Base-by-base conservation (phyloP, 2,888 invertebrate species). In the Tupiocoris notatus region DNA sequence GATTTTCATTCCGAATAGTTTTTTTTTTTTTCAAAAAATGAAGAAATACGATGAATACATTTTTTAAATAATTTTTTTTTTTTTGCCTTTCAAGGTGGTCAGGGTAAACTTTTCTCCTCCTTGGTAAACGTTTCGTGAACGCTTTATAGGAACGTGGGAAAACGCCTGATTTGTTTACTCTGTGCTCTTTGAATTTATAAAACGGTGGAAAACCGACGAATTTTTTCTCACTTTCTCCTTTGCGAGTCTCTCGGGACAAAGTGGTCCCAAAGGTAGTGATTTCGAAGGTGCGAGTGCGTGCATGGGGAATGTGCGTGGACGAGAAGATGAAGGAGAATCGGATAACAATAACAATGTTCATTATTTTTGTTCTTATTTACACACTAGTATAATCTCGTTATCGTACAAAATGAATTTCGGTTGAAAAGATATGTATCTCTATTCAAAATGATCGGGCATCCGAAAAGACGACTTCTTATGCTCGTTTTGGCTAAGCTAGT, bases 361-460 rank as follows among this genome's bases (percentile, higher is more conserved):
- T 25, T 21, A 58, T n/a, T 56, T 59, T 71, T 22, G 65, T 75
- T 21, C 62, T 24, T 75, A 65, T 64, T 61, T 75, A 64, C 75
- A 75, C 66, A 66, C 24, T 75, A 75, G 75, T 65, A 58, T 75
- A 39, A 39, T 39, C 39, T 75, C 73, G 73, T 73, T 54, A 73
- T 73, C 62, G 73, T 73, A 73, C 73, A 73, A 73, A 73, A 39
- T 7, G 39, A 39, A 39, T 39, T 39, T 39, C 39, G 39, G 39
- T 39, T 39, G 12, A 39, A 73, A 65, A 56, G 64, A 75, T 75
- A 75, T 75, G 66, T 75, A 65, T 75, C 21, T 65, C 64, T 75
- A 75, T 75, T 25, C 64, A 24, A 75, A 57, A 75, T 65, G 65
- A 58, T 65, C 65, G 59, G 62, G 59, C 39, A 25, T 59, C 56